These are phyloP conservation scores for Psittacula echo DNA, from an alignment of 2,797 vertebrate genomes.

Conservation along the genomic window DNA sequence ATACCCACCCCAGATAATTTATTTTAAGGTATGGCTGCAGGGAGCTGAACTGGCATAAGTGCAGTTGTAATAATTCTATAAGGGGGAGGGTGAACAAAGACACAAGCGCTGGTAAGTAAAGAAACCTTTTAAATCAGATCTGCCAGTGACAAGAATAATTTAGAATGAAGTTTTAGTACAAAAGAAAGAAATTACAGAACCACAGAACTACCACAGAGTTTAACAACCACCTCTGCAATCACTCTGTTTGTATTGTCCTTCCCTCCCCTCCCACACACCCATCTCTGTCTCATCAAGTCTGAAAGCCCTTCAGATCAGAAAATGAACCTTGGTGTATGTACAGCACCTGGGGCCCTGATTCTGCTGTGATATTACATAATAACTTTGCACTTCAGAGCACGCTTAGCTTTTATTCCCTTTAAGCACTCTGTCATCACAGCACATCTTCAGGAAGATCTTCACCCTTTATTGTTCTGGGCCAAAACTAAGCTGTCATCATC, in stretches of 20 bases:
- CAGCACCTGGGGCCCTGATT: slow-evolving; percentile 52
- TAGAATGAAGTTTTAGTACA: slow-evolving; percentile 24
- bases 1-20: not conserved
- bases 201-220: not conserved
- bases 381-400: slow-evolving; percentile 56
- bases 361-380: slow-evolving; percentile 52
- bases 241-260: slow-evolving; percentile 50
- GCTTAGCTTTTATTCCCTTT: slow-evolving; percentile 57
- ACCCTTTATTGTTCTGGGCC: slow-evolving; percentile 53
- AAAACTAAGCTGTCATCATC: slow-evolving; percentile 56
- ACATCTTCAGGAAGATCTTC: slow-evolving; percentile 28
- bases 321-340: slow-evolving; percentile 29
- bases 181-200: slow-evolving; percentile 45
- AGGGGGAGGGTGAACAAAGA: not conserved
- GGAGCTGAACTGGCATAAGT: slow-evolving; percentile 17
- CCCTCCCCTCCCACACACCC: slow-evolving; percentile 25
- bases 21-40: slow-evolving; percentile 12
- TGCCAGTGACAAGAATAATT: slow-evolving; percentile 39
- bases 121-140: slow-evolving; percentile 38
- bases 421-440: slow-evolving; percentile 55
- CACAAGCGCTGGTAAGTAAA: not conserved
- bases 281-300: slow-evolving; percentile 44
- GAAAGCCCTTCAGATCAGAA: slow-evolving; percentile 63
- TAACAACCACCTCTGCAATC: slow-evolving; percentile 47
- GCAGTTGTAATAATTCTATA: slow-evolving; percentile 4